Percentiles rank a stretch among this genome's conserved stretches.
These are phyloP conservation scores for Mus spicilegus DNA, from an alignment of 2,113 vertebrate genomes.

Conservation along the genomic window DNA sequence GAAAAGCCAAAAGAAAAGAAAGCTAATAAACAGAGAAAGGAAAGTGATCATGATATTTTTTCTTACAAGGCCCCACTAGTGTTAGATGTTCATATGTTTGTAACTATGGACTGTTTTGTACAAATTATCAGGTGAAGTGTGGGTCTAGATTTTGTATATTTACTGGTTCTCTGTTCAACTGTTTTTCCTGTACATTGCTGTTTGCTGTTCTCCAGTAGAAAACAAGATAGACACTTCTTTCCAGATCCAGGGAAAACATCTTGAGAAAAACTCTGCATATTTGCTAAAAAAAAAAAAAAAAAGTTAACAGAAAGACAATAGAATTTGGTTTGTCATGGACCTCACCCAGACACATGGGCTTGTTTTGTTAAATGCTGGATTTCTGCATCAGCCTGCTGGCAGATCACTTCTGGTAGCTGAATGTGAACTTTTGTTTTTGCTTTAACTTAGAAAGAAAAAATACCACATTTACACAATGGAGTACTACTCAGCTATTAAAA, in stretches of 20 bases:
- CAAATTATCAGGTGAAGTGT: not conserved
- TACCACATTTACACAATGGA: no score
- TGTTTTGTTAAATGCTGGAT: not conserved
- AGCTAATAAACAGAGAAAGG: not conserved
- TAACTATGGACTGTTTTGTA: not conserved
- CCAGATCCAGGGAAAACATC: not conserved
- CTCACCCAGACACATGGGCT: not conserved
- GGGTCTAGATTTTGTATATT: not conserved
- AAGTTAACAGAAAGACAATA: not conserved
- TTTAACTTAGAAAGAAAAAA: slow-evolving; percentile 35
- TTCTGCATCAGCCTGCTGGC: not conserved
- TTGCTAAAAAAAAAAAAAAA: not conserved
- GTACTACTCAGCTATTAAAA: no score
- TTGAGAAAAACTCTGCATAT: not conserved
- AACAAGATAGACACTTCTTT: not conserved
- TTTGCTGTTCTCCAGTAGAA: not conserved
- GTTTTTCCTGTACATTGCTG: not conserved
- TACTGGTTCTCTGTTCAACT: not conserved
- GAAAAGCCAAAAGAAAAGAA: not conserved
- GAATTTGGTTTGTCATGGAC: not conserved
- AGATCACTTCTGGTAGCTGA: not conserved
- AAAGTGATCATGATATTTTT: not conserved
- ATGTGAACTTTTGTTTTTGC: not conserved
- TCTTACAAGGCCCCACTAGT: not conserved
- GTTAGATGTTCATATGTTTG: not conserved